Percentiles rank a stretch among this genome's conserved stretches.
Evolutionary conservation across 2,888 invertebrate genomes (phyloP).

Genomic region (Buathra laborator): DNA sequence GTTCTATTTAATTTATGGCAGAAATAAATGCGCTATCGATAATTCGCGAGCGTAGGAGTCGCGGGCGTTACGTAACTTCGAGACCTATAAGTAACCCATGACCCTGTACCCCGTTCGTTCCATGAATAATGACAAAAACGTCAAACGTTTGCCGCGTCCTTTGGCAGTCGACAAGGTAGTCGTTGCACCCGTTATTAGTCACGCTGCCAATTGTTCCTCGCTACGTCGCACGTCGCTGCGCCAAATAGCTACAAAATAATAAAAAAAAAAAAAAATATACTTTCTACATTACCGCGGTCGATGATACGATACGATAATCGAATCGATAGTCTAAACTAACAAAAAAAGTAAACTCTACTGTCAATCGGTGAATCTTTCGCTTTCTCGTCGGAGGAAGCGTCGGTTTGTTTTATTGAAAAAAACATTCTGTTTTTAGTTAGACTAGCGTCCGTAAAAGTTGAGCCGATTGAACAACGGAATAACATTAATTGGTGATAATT

Average conservation of each 20-base stretch:
- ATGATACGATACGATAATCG: not conserved
- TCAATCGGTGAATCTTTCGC: not conserved
- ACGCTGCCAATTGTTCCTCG: not conserved
- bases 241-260: not conserved
- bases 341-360: not conserved
- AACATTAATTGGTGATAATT: not conserved
- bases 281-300: not conserved
- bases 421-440: not conserved
- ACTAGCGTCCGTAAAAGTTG: no score
- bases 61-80: constrained; percentile 47
- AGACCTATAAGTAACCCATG: constrained; percentile 65
- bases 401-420: not conserved
- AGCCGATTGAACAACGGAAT: no score
- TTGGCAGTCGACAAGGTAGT: not conserved
- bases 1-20: not conserved
- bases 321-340: not conserved
- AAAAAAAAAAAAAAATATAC: not conserved
- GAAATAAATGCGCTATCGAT: constrained; percentile 1
- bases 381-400: not conserved
- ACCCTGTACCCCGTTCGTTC: constrained; percentile 63
- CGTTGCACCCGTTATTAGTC: constrained; percentile 21
- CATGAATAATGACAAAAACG: constrained; percentile 64
- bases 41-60: not conserved
- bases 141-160: constrained; percentile 20
- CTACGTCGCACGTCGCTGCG: not conserved